These are phyloP conservation scores for Paratrypauchen microcephalus DNA, from an alignment of 2,797 vertebrate species.

Conservation along the genomic window DNA sequence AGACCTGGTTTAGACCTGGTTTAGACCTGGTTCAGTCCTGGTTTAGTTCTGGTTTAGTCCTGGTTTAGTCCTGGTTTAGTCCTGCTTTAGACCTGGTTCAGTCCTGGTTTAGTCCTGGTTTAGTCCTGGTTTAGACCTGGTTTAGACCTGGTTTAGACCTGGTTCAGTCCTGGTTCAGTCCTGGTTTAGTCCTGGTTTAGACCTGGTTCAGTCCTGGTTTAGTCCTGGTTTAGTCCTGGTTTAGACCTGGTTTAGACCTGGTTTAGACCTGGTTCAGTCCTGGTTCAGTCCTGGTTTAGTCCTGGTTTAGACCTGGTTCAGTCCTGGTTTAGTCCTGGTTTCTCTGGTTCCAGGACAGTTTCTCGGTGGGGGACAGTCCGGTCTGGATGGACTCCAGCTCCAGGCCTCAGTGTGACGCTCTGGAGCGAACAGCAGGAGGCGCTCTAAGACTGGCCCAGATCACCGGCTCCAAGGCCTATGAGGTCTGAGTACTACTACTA, in stretches of 20 bases:
- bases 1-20: neutral
- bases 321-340: neutral
- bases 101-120: neutral
- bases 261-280: neutral
- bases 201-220: slow-evolving; percentile 24
- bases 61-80: neutral
- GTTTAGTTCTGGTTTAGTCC: neutral
- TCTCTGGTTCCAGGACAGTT: slow-evolving; percentile 72
- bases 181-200: neutral
- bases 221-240: neutral
- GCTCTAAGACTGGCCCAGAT: slow-evolving; percentile 81
- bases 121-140: neutral
- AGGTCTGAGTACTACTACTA: slow-evolving; percentile 72
- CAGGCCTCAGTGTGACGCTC: slow-evolving; percentile 75
- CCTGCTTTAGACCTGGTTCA: neutral
- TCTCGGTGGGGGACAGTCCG: slow-evolving; percentile 81
- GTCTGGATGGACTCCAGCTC: slow-evolving; percentile 97
- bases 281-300: neutral
- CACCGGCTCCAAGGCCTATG: slow-evolving; percentile 92
- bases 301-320: neutral
- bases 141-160: slow-evolving; percentile 66
- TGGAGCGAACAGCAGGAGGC: slow-evolving; percentile 84
- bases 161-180: neutral
- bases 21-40: neutral
- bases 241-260: neutral